These are phyloP conservation scores for Thymallus thymallus DNA, from an alignment of 2,113 vertebrate genomes.

Conservation along the genomic window DNA sequence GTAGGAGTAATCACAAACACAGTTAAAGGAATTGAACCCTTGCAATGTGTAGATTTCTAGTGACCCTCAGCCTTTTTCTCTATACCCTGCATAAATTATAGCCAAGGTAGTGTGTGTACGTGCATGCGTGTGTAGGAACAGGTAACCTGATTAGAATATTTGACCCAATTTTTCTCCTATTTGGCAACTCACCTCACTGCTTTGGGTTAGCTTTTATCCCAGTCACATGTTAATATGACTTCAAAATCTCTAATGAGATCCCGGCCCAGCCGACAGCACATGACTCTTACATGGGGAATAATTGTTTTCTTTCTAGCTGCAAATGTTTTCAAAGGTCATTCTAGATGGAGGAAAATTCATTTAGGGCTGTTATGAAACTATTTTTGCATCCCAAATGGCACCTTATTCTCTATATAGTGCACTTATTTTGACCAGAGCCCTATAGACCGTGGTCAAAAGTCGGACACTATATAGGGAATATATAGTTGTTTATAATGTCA, in stretches of 20 bases:
- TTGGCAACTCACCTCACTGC: neutral
- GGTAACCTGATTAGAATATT: neutral
- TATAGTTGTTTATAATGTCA: too few relatives aligned
- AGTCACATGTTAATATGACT: constrained; percentile 1
- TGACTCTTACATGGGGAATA: neutral
- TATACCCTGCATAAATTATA: neutral
- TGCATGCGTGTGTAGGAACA: neutral
- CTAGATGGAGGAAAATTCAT: neutral
- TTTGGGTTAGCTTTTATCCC: constrained; percentile 1
- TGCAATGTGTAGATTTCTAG: neutral
- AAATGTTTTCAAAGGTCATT: constrained; percentile 3
- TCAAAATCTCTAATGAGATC: neutral
- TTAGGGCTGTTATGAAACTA: neutral
- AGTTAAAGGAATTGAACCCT: neutral
- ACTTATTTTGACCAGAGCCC: too few relatives aligned
- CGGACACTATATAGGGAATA: too few relatives aligned
- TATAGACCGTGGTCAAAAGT: too few relatives aligned
- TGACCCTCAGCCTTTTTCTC: neutral
- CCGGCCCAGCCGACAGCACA: neutral
- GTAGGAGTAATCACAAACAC: neutral
- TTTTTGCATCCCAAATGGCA: too few relatives aligned
- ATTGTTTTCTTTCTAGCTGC: neutral
- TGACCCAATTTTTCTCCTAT: neutral
- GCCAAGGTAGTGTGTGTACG: neutral
- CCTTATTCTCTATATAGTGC: too few relatives aligned